These are phyloP conservation scores for Anomalospiza imberbis DNA, from an alignment of 2,797 vertebrate genomes.

Conservation along the genomic window DNA sequence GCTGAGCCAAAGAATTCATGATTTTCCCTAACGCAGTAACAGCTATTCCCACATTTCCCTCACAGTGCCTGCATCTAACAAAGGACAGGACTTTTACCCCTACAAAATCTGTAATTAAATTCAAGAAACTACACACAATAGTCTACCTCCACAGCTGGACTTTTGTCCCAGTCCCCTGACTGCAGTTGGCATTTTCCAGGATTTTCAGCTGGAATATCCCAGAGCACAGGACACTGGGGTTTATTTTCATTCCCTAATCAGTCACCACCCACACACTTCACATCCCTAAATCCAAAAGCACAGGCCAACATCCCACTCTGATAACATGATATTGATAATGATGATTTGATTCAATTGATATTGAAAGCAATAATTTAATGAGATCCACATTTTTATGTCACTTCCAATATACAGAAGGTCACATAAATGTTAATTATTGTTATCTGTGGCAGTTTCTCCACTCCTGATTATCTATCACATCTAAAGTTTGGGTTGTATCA, in stretches of 20 bases:
- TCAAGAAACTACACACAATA: background rate
- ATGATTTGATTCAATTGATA: background rate
- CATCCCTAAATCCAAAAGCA: background rate
- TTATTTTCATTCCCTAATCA: background rate
- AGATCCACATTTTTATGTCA: background rate
- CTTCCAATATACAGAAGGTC: background rate
- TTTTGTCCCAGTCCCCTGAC: background rate
- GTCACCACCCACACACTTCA: background rate
- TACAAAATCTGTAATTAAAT: background rate
- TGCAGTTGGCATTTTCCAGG: background rate
- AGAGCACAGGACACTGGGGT: background rate
- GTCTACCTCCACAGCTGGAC: background rate
- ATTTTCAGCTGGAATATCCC: background rate
- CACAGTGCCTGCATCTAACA: background rate
- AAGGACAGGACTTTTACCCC: background rate
- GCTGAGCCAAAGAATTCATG: background rate
- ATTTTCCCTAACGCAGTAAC: background rate
- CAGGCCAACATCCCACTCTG: background rate
- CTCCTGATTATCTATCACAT: accelerated
- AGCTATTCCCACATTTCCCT: background rate
- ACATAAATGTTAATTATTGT: background rate
- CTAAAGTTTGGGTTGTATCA: background rate
- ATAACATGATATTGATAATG: background rate
- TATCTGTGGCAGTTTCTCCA: background rate
- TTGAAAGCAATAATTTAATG: background rate